A percentile compares a stretch with the other conserved stretches of the same genome.
phyloP scores from a whole-genome alignment of 2,797 vertebrate genomes.

The Brotula barbata region DNA sequence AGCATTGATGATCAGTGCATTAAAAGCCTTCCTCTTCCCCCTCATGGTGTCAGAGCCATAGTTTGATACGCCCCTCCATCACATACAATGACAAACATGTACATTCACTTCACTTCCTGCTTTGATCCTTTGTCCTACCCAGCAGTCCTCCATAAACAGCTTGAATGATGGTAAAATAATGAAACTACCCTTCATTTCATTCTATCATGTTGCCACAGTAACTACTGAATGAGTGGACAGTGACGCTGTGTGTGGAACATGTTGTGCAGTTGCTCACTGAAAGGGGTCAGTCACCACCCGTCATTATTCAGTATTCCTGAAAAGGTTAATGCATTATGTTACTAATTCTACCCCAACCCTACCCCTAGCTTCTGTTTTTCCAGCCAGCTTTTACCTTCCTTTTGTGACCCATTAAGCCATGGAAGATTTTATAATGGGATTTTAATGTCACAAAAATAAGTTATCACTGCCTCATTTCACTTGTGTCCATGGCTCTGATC shows the following conservation, averaged over 20 bases:
- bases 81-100: not conserved
- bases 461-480: conserved; percentile 21
- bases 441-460: conserved; percentile 43
- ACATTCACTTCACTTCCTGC: not conserved
- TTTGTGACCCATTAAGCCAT: conserved; percentile 34
- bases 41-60: not conserved
- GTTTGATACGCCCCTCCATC: not conserved
- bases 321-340: conserved; percentile 67
- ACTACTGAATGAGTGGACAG: conserved; percentile 32
- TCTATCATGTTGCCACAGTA: conserved; percentile 58
- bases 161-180: conserved; percentile 31
- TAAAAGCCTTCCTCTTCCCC: conserved; percentile 1
- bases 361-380: conserved; percentile 22
- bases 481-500: conserved; percentile 7
- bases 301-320: conserved; percentile 49
- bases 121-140: conserved; percentile 2
- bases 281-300: conserved; percentile 49
- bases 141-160: not conserved
- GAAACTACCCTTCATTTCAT: conserved; percentile 23
- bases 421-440: conserved; percentile 26
- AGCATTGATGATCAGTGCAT: not conserved
- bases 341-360: conserved; percentile 27
- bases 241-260: conserved; percentile 38
- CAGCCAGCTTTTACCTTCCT: conserved; percentile 38
- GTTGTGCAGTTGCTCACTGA: conserved; percentile 37